Evolutionary conservation across 1,140 invertebrate species (phyloP).

Genomic region (Drosophila equinoxialis): DNA sequence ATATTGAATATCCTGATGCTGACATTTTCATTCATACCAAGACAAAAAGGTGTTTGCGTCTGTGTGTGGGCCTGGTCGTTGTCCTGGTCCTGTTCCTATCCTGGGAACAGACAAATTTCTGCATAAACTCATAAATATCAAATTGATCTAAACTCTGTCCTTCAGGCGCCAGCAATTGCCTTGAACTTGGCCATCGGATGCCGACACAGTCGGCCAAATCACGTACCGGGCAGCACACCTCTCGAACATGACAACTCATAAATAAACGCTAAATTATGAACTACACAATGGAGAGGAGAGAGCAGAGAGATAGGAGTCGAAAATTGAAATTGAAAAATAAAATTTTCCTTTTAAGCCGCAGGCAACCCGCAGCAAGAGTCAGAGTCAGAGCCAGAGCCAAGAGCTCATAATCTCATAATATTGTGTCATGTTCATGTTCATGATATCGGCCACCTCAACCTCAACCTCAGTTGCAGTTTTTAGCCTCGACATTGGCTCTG

Average conservation of each 20-base stretch:
- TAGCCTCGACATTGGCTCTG: constrained; percentile 33
- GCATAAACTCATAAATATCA: constrained; percentile 83
- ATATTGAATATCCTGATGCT: constrained; percentile 67
- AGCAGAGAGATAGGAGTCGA: constrained; percentile 34
- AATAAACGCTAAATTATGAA: constrained; percentile 81
- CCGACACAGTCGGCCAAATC: constrained; percentile 34
- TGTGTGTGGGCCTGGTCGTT: constrained; percentile 62
- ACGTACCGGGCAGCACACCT: constrained; percentile 47
- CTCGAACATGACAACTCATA: constrained; percentile 74
- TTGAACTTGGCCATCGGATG: constrained; percentile 67
- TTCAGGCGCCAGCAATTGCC: constrained; percentile 60
- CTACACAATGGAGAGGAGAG: constrained; percentile 34
- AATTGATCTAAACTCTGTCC: constrained; percentile 71
- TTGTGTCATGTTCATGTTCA: constrained; percentile 81
- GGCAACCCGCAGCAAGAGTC: constrained; percentile 36
- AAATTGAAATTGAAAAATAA: constrained; percentile 52
- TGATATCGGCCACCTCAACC: constrained; percentile 25
- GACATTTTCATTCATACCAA: constrained; percentile 40
- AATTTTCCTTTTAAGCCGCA: constrained; percentile 22
- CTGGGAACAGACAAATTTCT: constrained; percentile 72
- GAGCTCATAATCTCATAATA: constrained; percentile 75
- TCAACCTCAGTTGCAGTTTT: constrained; percentile 18
- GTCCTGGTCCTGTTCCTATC: not conserved
- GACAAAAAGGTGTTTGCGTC: constrained; percentile 8
- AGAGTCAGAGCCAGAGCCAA: constrained; percentile 35